Evolutionary conservation across 2,888 invertebrate genomes (phyloP).

Genomic region (Sericinus montela): DNA sequence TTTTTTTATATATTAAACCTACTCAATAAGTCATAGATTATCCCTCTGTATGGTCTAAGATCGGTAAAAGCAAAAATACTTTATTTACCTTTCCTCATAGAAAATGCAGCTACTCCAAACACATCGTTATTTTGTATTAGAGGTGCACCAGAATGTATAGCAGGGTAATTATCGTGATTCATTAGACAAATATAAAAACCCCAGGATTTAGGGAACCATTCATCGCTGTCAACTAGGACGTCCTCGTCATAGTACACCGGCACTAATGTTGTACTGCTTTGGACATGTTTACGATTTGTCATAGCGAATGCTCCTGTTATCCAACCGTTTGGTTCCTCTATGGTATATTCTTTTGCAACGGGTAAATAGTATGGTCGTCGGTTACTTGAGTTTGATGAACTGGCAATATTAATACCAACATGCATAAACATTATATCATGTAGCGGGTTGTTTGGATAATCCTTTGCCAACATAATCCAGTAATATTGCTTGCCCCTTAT

Average conservation of each 20-base stretch:
- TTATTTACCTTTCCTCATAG: constrained; percentile 8
- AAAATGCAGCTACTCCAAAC: constrained; percentile 10
- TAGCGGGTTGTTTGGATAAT: not conserved
- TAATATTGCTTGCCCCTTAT: constrained; percentile 6
- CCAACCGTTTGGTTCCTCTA: constrained; percentile 9
- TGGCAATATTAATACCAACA: not conserved
- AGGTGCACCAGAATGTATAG: constrained; percentile 7
- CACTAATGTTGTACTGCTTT: not conserved
- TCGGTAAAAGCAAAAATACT: constrained; percentile 13
- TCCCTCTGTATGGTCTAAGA: constrained; percentile 12
- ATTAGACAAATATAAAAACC: constrained; percentile 14
- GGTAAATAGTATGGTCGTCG: constrained; percentile 2
- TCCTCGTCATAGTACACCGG: constrained; percentile 9
- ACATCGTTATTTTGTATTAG: constrained; percentile 5
- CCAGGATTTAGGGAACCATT: constrained; percentile 11
- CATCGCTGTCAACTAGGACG: constrained; percentile 9
- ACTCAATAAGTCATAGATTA: not conserved
- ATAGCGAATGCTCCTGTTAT: constrained; percentile 8
- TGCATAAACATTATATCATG: constrained; percentile 11
- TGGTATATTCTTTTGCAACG: constrained; percentile 2
- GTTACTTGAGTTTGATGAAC: not conserved
- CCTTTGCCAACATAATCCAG: constrained; percentile 1
- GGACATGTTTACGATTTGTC: not conserved
- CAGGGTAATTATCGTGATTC: constrained; percentile 13
- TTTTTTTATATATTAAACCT: too few relatives aligned